phyloP scores from a whole-genome alignment of 2,888 invertebrate species.

The Cataglyphis livida region DNA sequence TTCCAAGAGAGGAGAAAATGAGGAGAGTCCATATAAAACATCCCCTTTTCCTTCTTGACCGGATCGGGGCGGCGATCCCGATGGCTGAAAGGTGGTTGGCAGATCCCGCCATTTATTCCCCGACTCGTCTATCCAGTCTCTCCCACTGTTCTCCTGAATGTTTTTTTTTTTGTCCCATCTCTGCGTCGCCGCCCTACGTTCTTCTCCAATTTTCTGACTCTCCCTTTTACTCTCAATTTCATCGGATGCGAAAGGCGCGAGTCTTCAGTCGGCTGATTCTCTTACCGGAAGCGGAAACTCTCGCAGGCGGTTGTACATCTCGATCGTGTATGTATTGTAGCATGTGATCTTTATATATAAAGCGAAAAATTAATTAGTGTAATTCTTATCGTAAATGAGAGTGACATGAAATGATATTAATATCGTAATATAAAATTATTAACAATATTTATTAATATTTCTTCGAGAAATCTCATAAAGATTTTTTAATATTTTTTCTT shows the following conservation, averaged over 20 bases:
- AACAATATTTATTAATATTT: neutral
- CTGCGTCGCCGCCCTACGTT: neutral
- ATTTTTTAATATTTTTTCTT: neutral
- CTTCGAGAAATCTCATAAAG: neutral
- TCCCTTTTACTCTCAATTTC: constrained; percentile 34
- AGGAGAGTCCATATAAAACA: constrained; percentile 63
- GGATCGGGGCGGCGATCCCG: constrained; percentile 12
- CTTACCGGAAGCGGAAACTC: constrained; percentile 2
- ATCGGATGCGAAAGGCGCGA: neutral
- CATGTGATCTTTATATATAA: neutral
- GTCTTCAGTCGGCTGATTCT: constrained; percentile 11
- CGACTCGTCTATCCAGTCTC: neutral
- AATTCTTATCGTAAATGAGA: neutral
- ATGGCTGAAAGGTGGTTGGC: constrained; percentile 18
- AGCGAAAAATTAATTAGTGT: neutral
- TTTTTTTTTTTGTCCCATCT: neutral
- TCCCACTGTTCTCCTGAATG: constrained; percentile 18
- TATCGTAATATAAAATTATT: neutral
- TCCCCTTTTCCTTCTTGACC: constrained; percentile 31
- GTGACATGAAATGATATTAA: neutral
- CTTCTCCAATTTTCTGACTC: neutral
- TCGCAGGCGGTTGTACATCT: neutral
- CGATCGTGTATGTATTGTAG: neutral
- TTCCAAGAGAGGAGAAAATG: constrained; percentile 40
- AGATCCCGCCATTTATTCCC: constrained; percentile 33